Percentiles rank a stretch among this genome's conserved stretches.
Evolutionary conservation across 2,113 vertebrate genomes (phyloP).

Genomic region (Delphinus delphis): DNA sequence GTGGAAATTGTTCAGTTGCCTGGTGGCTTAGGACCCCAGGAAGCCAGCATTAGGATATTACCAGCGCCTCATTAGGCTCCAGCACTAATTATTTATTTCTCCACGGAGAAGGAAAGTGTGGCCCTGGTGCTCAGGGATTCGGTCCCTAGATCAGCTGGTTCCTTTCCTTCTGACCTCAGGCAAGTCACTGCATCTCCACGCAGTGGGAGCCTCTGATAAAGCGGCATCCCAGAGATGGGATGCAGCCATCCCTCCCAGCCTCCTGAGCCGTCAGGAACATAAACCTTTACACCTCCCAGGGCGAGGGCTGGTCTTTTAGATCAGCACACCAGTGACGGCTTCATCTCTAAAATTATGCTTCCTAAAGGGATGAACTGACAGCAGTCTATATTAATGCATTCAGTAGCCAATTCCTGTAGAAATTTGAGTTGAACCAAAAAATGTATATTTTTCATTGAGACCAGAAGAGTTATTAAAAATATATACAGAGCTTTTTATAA

Average conservation of each 20-base stretch:
- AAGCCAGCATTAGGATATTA: neutral
- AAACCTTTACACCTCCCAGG: neutral
- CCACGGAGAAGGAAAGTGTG: neutral
- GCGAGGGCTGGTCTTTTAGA: neutral
- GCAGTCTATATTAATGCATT: neutral
- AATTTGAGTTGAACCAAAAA: neutral
- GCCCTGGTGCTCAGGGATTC: neutral
- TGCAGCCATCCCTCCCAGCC: neutral
- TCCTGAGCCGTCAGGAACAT: neutral
- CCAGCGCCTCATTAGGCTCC: neutral
- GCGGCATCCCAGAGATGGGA: neutral
- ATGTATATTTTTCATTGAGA: neutral
- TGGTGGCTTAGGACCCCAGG: neutral
- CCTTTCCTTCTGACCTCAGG: neutral
- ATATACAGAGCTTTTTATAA: neutral
- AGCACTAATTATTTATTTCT: neutral
- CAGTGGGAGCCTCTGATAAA: neutral
- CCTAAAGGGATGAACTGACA: neutral
- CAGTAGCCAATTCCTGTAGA: neutral
- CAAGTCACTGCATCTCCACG: neutral
- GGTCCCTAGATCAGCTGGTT: neutral
- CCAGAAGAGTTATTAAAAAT: neutral
- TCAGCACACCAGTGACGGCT: too few species aligned
- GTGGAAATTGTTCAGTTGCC: neutral
- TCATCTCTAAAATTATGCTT: neutral